phyloP scores from a whole-genome alignment of 2,888 invertebrate species.

The Temnothorax unifasciatus region DNA sequence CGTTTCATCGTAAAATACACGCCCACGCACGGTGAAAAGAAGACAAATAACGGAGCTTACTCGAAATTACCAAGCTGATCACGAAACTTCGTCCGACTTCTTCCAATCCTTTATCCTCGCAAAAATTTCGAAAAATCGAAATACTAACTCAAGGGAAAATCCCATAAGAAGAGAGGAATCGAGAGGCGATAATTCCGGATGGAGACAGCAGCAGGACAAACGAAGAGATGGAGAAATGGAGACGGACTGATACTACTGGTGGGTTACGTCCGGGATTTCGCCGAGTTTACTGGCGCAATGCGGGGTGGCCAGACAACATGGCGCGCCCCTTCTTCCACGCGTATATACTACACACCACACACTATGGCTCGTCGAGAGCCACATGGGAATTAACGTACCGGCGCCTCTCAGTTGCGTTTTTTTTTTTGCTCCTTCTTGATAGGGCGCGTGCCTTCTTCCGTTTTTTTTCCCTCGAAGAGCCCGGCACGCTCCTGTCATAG shows the following conservation, averaged over 20 bases:
- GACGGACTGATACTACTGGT: constrained; percentile 63
- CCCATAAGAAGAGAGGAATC: constrained; percentile 24
- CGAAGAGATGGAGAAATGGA: constrained; percentile 29
- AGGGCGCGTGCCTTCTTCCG: constrained; percentile 56
- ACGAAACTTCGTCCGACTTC: not conserved
- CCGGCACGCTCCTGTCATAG: constrained; percentile 30
- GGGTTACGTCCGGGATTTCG: constrained; percentile 78
- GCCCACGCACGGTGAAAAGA: not conserved
- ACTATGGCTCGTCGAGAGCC: constrained; percentile 32
- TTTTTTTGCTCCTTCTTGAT: constrained; percentile 58
- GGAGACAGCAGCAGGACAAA: constrained; percentile 22
- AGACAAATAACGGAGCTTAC: constrained; percentile 27
- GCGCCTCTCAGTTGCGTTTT: constrained; percentile 57
- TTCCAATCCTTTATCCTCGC: not conserved
- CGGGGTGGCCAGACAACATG: constrained; percentile 85
- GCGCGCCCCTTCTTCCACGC: constrained; percentile 78
- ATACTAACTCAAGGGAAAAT: constrained; percentile 29
- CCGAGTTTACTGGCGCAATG: constrained; percentile 85
- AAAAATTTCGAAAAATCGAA: constrained; percentile 4
- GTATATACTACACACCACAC: constrained; percentile 9
- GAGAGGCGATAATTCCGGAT: constrained; percentile 24
- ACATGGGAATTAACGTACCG: constrained; percentile 59
- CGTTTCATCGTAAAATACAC: constrained; percentile 1
- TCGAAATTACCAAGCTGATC: constrained; percentile 18
- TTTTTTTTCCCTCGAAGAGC: constrained; percentile 40